Evolutionary conservation across 2,888 invertebrate species (phyloP).

Genomic region (Eupithecia exiguata): DNA sequence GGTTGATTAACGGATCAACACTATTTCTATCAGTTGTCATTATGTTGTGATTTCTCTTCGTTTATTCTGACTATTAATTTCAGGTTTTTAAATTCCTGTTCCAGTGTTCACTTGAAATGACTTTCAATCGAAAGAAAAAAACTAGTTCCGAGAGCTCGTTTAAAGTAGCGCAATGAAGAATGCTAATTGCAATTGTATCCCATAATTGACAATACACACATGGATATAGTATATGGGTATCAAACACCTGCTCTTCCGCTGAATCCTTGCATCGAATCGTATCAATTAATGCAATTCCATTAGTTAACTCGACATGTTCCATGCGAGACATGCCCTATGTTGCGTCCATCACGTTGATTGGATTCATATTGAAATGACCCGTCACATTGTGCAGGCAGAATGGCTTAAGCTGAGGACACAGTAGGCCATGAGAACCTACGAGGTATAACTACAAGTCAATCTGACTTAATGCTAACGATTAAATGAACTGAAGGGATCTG

Average conservation of each 20-base stretch:
- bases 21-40: slow-evolving; percentile 2
- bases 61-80: neutral
- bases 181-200: neutral
- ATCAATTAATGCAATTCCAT: slow-evolving; percentile 69
- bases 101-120: neutral
- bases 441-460: neutral
- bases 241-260: slow-evolving; percentile 12
- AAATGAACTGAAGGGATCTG: neutral
- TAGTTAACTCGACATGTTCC: slow-evolving; percentile 62
- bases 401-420: slow-evolving; percentile 2
- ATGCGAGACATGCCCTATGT: slow-evolving; percentile 55
- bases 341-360: slow-evolving; percentile 72
- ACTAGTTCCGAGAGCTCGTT: neutral
- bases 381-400: slow-evolving; percentile 54
- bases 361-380: slow-evolving; percentile 70
- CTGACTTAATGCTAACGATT: neutral
- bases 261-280: slow-evolving; percentile 49
- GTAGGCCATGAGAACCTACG: neutral
- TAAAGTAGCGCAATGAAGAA: neutral
- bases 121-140: neutral
- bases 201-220: neutral
- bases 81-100: neutral
- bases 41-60: neutral
- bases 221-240: neutral
- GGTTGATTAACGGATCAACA: neutral